A percentile compares a stretch with the other conserved stretches of the same genome.
Evolutionary conservation across 1,140 invertebrate genomes (phyloP).

Genomic region (Piezodorus guildinii): DNA sequence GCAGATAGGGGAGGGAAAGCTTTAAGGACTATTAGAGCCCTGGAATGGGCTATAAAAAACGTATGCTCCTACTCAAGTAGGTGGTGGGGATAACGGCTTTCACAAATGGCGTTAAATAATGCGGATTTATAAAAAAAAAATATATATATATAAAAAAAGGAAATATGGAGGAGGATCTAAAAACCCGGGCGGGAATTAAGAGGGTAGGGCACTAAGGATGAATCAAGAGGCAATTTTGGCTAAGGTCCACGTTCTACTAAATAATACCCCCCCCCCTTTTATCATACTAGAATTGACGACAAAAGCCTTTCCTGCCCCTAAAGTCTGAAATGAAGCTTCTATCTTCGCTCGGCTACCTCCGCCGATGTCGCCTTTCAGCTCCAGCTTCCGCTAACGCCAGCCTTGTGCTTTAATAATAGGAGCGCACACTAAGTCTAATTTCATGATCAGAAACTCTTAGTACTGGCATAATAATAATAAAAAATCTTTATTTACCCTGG

Average conservation of each 20-base stretch:
- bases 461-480: too few relatives aligned
- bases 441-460: too few relatives aligned
- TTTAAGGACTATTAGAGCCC: slow-evolving; percentile 22
- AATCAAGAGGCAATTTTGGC: slow-evolving; percentile 22
- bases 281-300: slow-evolving; percentile 13
- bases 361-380: too few relatives aligned
- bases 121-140: slow-evolving; percentile 18
- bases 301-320: slow-evolving; percentile 11
- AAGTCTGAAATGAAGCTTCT: slow-evolving; percentile 5
- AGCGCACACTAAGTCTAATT: too few relatives aligned
- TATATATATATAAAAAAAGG: slow-evolving; percentile 19
- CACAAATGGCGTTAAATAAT: slow-evolving; percentile 18
- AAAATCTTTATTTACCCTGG: too few relatives aligned
- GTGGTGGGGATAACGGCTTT: slow-evolving; percentile 19
- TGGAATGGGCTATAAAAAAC: slow-evolving; percentile 24
- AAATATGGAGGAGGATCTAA: slow-evolving; percentile 15
- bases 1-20: slow-evolving; percentile 9
- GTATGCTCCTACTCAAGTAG: slow-evolving; percentile 21
- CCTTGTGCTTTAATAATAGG: too few relatives aligned
- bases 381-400: too few relatives aligned
- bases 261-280: slow-evolving; percentile 19
- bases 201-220: slow-evolving; percentile 5
- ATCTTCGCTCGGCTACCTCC: not conserved
- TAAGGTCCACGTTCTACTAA: slow-evolving; percentile 18
- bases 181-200: slow-evolving; percentile 20